Evolutionary conservation across 1,140 invertebrate genomes (phyloP), one percentile per base, ranked within the genome.

Genomic region (Trinorchestia longiramus): DNA sequence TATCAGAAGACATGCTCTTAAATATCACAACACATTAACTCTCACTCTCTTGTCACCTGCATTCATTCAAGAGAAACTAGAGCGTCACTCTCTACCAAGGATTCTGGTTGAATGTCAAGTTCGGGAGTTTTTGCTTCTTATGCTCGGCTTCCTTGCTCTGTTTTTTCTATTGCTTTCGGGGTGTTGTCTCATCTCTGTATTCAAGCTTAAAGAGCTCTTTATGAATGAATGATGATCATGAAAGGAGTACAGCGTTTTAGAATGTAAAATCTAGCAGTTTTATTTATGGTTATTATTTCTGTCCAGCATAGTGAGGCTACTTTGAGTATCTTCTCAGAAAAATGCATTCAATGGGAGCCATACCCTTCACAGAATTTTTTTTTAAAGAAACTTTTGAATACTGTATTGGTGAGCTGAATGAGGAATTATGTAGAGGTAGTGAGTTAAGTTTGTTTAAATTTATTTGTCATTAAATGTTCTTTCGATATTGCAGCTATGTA

Each of bases 11-110:
- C 43, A 90, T 90, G 43, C 88, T 41, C 41, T 42, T 90, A 90
- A 90, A 43, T 17, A 90, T 90, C 88, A 42, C n/a, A 90, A 28
- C 8, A 90, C 4, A 90, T 42, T 15, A 28, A 90, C 15, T 4
- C 36, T 90, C 88, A 41, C n/a, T 90, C 43, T 42, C 41, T 90
- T 8, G 11, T 94, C 92, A 36, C 88, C 43, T 45, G 92, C 17
- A 15, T 94, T 40, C 92, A 94, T 43, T 45, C 92, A 94, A 94
- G 92, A n/a, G 44, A 94, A 94, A 94, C 92, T 45, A 47, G 92
- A 94, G 43, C 41, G 40, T 42, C 44, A 8, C 43, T 44, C 92
- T 43, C 6, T 40, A 44, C 92, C 92, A 94, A 94, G 92, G 92
- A 94, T 94, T 94, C 36, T 43, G 6, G 3, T 45, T 41, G 43